Base-by-base conservation (phyloP, 2,113 vertebrate species). In the Panthera leo region DNA sequence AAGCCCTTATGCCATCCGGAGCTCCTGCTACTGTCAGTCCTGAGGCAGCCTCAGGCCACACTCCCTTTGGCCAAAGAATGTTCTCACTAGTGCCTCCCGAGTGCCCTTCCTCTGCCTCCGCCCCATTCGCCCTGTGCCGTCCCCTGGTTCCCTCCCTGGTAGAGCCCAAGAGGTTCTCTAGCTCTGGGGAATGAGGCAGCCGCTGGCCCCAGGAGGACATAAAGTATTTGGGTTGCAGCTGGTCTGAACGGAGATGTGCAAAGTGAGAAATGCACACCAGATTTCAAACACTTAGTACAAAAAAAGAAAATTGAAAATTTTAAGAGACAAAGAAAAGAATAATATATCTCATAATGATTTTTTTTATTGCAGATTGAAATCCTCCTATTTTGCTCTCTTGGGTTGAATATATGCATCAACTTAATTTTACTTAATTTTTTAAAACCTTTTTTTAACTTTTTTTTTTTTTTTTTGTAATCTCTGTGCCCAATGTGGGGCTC, bases 121-220 rank as follows among this genome's bases (percentile, higher is more conserved):
- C 21, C 31, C 67, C 3, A 0, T 21, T 42, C 3, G 9, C 15
- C 79, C 42, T 6, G 80, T 0, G 10, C 68, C 1, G 0, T 14
- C 29, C 14, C 73, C 25, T 34, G 13, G 9, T 36, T 25, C 29
- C 29, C 36, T 25, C 3, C 27, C n/a, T 8, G 3, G 9, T 1
- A 63, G 27, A 53, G 14, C 34, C 51, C 23, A 25, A 29, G 39
- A 71, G 25, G n/a, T 16, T 88, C n/a, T 29, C 42, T 4, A 29
- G 53, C 34, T 18, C 68, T 84, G 68, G 39, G 58, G 14, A 0
- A 3, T 9, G 51, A 0, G 15, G 45, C 48, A 10, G 16, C 29
- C 51, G 16, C 63, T 16, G 21, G 63, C 51, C 92, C 12, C 53
- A 1, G 0, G 36, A 9, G 87, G 45, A 18, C 21, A 2, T 0